A percentile compares a stretch with the other conserved stretches of the same genome.
Conservation (phyloP, 1,140 invertebrate species). For the Drosophila sucinea region DNA sequence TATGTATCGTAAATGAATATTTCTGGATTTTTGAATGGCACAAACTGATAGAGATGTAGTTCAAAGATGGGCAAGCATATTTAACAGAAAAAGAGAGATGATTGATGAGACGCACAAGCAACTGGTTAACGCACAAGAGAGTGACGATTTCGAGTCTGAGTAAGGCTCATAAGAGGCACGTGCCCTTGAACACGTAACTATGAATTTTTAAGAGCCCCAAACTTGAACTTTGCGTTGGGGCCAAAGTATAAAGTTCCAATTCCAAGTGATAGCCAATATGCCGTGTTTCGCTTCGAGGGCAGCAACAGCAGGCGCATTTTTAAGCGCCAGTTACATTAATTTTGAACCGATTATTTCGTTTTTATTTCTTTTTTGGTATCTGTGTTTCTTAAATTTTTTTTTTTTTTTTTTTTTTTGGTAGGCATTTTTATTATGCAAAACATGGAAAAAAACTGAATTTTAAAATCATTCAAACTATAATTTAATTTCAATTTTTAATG, state of each 20-base stretch:
- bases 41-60: too few relatives aligned
- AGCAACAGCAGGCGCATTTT: conserved; percentile 56
- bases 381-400: conserved; percentile 27
- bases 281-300: not conserved
- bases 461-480: conserved; percentile 62
- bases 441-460: conserved; percentile 82
- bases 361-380: conserved; percentile 13
- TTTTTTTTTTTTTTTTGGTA: conserved; percentile 48
- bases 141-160: too few relatives aligned
- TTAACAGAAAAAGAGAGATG: too few relatives aligned
- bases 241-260: not conserved
- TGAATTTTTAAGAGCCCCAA: too few relatives aligned
- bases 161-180: too few relatives aligned
- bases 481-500: conserved; percentile 53
- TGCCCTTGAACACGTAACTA: too few relatives aligned
- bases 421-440: conserved; percentile 82
- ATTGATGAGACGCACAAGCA: too few relatives aligned
- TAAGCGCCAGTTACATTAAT: conserved; percentile 78
- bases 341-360: conserved; percentile 54
- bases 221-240: not conserved
- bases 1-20: too few relatives aligned
- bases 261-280: conserved; percentile 22
- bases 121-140: too few relatives aligned
- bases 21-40: too few relatives aligned
- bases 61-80: too few relatives aligned